Base-by-base conservation (phyloP, 2,113 vertebrate genomes). In the Electrona antarctica region DNA sequence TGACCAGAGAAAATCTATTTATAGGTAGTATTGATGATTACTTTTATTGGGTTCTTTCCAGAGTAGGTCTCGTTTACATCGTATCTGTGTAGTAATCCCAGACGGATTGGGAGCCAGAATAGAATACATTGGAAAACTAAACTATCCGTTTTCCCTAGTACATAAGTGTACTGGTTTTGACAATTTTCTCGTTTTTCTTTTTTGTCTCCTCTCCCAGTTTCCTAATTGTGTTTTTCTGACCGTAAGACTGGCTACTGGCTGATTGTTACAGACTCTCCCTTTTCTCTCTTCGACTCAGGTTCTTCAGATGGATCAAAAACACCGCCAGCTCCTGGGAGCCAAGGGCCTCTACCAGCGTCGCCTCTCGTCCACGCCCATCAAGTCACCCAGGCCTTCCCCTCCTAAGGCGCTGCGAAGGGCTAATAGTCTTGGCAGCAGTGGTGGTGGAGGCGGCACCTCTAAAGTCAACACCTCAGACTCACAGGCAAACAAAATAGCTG, bases 291-390 rank as follows among this genome's bases (percentile, higher is more conserved):
- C 21, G 28, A 0, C 12, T 1, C 59, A 92, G 90, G 69, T 92
- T 74, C 92, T 97, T 54, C 93, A 95, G 77, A 90, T 89, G 83
- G 95, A 97, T 81, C 93, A 89, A 33, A 76, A 83, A 8, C 79
- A 83, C 2, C 41, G 49, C 8, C 61, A 78, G 67, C 69, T 80
- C 5, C 88, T 92, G 56, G 68, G 28, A 45, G 82, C 69, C 15
- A 87, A 66, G 71, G 90, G 86, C 1, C 76, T 55, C 65, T 76
- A 80, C 3, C 71, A 73, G 2, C 93, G 88, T 13, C 93, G 94
- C 49, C 94, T 98, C 66, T 98, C 96, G 73, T 99, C 97, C 76
- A 99, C 97, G 0, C 97, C 97, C 45, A 90, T 98, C 68, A 98
- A 98, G 89, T 80, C 88, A 0, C 71, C 72, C 21, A 84, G 76